A percentile compares a stretch with the other conserved stretches of the same genome.
phyloP scores from a whole-genome alignment of 2,797 vertebrate genomes.

The Ctenosaura bakeri region DNA sequence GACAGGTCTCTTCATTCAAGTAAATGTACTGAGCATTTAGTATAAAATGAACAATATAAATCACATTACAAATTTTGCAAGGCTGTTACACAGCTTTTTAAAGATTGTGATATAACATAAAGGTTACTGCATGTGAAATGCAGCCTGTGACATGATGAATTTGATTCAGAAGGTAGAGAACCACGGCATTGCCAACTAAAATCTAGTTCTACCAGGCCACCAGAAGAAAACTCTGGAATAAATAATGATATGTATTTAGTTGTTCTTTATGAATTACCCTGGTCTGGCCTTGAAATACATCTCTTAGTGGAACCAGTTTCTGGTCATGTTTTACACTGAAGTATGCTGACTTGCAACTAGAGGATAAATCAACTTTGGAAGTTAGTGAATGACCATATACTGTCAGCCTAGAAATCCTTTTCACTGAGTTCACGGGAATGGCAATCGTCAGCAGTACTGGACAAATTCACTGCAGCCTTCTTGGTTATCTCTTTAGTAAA shows the following conservation, averaged over 20 bases:
- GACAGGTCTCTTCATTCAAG: constrained; percentile 41
- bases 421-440: constrained; percentile 23
- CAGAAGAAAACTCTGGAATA: neutral
- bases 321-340: constrained; percentile 54
- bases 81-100: constrained; percentile 62
- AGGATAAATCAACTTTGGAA: constrained; percentile 64
- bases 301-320: constrained; percentile 55
- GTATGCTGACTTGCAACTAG: constrained; percentile 59
- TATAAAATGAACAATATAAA: constrained; percentile 63
- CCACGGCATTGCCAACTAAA: constrained; percentile 16
- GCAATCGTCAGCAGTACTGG: constrained; percentile 57
- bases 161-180: constrained; percentile 20
- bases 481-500: constrained; percentile 47
- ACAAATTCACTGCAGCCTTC: constrained; percentile 67
- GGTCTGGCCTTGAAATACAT: constrained; percentile 50
- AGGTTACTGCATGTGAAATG: constrained; percentile 37
- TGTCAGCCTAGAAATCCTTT: constrained; percentile 52
- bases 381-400: constrained; percentile 55
- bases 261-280: neutral
- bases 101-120: constrained; percentile 19
- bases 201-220: neutral
- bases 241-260: constrained; percentile 16
- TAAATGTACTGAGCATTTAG: constrained; percentile 70
- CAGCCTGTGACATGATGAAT: neutral
- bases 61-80: constrained; percentile 54